Percentiles rank a stretch among this genome's conserved stretches.
Conservation (phyloP, 2,113 vertebrate genomes). For the Scytalopus superciliaris region DNA sequence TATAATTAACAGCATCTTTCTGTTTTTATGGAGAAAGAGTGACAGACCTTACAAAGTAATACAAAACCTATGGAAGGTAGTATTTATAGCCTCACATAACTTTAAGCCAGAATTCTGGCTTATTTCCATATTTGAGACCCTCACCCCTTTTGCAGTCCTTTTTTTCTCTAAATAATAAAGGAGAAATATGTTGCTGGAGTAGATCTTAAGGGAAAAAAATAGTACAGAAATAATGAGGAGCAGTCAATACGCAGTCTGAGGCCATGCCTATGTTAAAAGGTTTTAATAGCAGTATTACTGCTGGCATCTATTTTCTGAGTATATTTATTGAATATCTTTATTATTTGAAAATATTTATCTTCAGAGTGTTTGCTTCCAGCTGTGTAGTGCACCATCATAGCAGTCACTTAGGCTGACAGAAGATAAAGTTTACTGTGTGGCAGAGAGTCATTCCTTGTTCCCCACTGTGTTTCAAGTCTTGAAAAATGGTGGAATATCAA, state of each 20-base stretch:
- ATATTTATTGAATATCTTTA: background rate
- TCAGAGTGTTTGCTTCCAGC: accelerated
- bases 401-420: background rate
- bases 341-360: background rate
- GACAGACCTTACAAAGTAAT: background rate
- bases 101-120: background rate
- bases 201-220: background rate
- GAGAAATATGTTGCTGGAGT: background rate
- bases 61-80: background rate
- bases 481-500: background rate
- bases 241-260: background rate
- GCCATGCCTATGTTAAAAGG: background rate
- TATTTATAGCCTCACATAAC: background rate
- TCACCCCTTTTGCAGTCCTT: background rate
- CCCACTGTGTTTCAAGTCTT: background rate
- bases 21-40: background rate
- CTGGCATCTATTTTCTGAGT: background rate
- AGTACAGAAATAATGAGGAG: background rate
- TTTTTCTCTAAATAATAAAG: background rate
- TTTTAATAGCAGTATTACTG: background rate
- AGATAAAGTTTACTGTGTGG: background rate
- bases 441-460: background rate
- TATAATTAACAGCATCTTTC: background rate
- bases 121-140: background rate
- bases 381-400: background rate